A percentile compares a stretch with the other conserved stretches of the same genome.
These are phyloP conservation scores for Chloroclystis v-ata DNA, from an alignment of 2,888 invertebrate genomes.

Conservation along the genomic window DNA sequence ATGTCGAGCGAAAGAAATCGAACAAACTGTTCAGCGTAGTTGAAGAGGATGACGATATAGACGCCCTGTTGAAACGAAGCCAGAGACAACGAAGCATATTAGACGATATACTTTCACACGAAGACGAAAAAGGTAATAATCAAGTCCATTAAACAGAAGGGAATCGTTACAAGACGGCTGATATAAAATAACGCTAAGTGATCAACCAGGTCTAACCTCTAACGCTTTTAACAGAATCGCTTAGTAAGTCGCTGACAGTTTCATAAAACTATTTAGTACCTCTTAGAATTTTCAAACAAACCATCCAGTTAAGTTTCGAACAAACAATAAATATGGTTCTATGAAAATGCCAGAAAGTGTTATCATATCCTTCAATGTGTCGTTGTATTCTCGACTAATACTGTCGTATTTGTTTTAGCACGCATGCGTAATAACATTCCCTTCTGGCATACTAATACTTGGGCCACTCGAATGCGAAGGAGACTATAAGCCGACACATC, in stretches of 20 bases:
- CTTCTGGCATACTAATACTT: constrained; percentile 78
- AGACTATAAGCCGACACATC: constrained; percentile 47
- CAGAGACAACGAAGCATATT: constrained; percentile 83
- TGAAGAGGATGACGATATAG: constrained; percentile 80
- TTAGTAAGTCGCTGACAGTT: constrained; percentile 38
- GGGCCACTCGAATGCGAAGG: constrained; percentile 61
- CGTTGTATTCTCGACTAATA: constrained; percentile 59
- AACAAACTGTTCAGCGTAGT: constrained; percentile 56
- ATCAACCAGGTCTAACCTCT: constrained; percentile 44
- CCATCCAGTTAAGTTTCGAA: background rate
- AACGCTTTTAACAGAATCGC: constrained; percentile 51
- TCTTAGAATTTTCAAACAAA: background rate
- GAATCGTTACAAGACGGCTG: constrained; percentile 50
- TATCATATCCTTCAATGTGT: constrained; percentile 39
- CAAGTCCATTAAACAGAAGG: constrained; percentile 52
- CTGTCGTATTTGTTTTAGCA: constrained; percentile 76
- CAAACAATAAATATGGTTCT: background rate
- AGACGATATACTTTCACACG: constrained; percentile 82
- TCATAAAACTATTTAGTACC: constrained; percentile 8
- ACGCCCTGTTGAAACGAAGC: constrained; percentile 81
- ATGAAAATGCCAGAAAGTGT: constrained; percentile 38
- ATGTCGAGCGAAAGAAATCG: constrained; percentile 56
- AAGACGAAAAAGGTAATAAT: constrained; percentile 77
- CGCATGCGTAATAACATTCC: constrained; percentile 79
- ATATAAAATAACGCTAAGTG: constrained; percentile 65